These are phyloP conservation scores for Polymixis lichenea DNA, from an alignment of 2,888 invertebrate genomes.

Conservation along the genomic window DNA sequence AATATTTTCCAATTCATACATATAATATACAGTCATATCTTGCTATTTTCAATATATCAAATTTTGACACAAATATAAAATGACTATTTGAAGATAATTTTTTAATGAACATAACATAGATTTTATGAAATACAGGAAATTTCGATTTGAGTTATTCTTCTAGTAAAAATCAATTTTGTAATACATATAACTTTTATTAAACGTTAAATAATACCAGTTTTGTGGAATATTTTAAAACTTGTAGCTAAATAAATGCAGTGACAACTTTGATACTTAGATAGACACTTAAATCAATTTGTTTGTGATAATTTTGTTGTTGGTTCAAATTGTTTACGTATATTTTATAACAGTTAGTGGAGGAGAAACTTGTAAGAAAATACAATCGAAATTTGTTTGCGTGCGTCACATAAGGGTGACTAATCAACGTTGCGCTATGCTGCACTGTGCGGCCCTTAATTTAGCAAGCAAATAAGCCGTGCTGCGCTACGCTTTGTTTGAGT, in stretches of 20 bases:
- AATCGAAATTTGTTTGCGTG: too few species aligned
- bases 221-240: slow-evolving; percentile 11
- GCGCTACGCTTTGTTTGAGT: not conserved
- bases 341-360: slow-evolving; percentile 20
- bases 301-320: slow-evolving; percentile 48
- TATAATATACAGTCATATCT: slow-evolving; percentile 34
- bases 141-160: slow-evolving; percentile 8
- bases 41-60: slow-evolving; percentile 41
- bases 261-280: slow-evolving; percentile 58
- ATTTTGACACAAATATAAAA: slow-evolving; percentile 47
- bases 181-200: slow-evolving; percentile 8
- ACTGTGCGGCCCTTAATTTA: not conserved
- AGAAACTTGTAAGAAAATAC: too few species aligned
- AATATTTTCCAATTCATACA: slow-evolving; percentile 49
- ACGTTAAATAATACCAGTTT: slow-evolving; percentile 2
- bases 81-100: slow-evolving; percentile 37
- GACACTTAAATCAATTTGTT: slow-evolving; percentile 38
- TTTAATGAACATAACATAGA: slow-evolving; percentile 29
- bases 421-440: not conserved
- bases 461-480: not conserved
- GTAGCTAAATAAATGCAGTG: slow-evolving; percentile 37
- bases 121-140: slow-evolving; percentile 7
- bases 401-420: not conserved
- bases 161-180: slow-evolving; percentile 1
- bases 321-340: slow-evolving; percentile 42